These are phyloP conservation scores for Pitangus sulphuratus DNA, from an alignment of 2,797 vertebrate genomes.

Conservation along the genomic window DNA sequence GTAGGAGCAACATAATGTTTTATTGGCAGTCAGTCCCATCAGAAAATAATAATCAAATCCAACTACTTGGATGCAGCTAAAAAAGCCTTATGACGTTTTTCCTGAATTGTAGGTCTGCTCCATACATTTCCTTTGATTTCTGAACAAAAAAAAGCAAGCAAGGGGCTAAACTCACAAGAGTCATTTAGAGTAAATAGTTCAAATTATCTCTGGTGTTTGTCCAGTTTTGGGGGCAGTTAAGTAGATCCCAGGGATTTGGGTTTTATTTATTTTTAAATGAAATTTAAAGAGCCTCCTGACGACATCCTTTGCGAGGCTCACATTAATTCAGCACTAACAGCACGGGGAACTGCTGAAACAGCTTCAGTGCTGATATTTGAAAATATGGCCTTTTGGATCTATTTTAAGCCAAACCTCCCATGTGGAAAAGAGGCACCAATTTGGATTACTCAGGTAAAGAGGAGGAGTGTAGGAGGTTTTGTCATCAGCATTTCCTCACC, in stretches of 20 bases:
- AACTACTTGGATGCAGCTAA: not conserved
- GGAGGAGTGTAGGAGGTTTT: not conserved
- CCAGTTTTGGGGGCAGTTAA: not conserved
- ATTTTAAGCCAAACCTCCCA: conserved; percentile 4
- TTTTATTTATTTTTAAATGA: conserved; percentile 10
- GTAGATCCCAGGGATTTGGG: not conserved
- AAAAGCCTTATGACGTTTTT: not conserved
- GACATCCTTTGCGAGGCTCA: not conserved
- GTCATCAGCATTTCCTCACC: not conserved
- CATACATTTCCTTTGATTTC: not conserved
- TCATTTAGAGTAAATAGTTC: conserved; percentile 2
- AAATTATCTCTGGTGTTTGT: conserved; percentile 15
- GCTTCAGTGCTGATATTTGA: not conserved
- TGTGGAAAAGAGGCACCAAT: not conserved
- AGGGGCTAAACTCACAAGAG: not conserved
- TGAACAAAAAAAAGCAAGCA: not conserved
- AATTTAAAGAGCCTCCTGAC: not conserved
- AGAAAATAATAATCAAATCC: conserved; percentile 12
- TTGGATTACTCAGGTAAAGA: not conserved
- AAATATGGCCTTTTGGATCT: not conserved
- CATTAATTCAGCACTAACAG: not conserved
- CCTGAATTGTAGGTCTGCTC: not conserved
- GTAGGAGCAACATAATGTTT: not conserved
- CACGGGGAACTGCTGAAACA: not conserved
- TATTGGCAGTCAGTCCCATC: not conserved